phyloP scores from a whole-genome alignment of 1,140 invertebrate genomes.

The Lordiphosa collinella region DNA sequence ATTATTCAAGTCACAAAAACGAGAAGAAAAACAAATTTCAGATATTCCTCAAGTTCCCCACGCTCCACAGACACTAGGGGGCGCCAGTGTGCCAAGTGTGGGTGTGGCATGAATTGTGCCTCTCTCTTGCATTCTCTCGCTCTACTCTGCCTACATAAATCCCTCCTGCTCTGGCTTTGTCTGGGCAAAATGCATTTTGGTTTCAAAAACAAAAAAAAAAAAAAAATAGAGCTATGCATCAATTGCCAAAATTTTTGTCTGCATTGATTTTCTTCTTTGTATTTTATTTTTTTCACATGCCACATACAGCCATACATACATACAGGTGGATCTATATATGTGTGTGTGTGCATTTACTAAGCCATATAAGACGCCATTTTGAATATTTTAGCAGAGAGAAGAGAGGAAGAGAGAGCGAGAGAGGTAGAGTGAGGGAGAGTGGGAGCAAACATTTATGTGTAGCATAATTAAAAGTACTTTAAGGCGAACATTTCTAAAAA shows the following conservation, averaged over 20 bases:
- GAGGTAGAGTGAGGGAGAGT: too few relatives aligned
- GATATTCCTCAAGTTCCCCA: neutral
- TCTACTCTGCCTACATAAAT: too few relatives aligned
- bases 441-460: too few relatives aligned
- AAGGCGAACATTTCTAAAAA: too few relatives aligned
- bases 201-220: neutral
- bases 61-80: too few relatives aligned
- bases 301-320: neutral
- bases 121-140: too few relatives aligned
- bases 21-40: constrained; percentile 11
- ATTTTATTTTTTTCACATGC: neutral
- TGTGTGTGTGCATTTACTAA: neutral
- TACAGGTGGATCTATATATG: neutral
- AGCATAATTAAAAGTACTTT: too few relatives aligned
- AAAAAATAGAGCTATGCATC: constrained; percentile 11
- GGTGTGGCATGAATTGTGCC: too few relatives aligned
- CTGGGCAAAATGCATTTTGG: neutral
- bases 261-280: constrained; percentile 28
- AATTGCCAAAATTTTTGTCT: constrained; percentile 34
- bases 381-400: too few relatives aligned
- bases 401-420: too few relatives aligned
- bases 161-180: too few relatives aligned
- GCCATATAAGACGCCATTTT: neutral
- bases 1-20: constrained; percentile 41
- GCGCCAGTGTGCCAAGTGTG: too few relatives aligned